Base-by-base conservation (phyloP, 2,888 invertebrate genomes). In the Perdita meconis region DNA sequence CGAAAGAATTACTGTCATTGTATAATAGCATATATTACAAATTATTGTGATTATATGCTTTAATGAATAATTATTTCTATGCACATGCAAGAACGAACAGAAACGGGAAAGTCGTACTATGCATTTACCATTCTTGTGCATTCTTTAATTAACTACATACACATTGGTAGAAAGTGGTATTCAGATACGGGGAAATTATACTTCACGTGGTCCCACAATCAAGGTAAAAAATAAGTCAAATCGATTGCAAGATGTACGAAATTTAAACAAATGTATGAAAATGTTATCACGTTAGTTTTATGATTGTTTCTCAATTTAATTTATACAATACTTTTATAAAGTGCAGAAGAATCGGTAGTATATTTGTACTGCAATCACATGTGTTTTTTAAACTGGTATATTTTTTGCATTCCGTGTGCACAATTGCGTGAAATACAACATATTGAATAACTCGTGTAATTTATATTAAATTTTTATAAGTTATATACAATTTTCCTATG, bases 41-140 rank as follows among this genome's bases (percentile, higher is more conserved):
- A 80, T 24, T 53, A 53, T 64, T 78, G 60, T 81, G 63, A 81
- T 78, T 84, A 69, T 78, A 83, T 81, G 75, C 72, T 84, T 84
- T 81, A 84, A 75, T 84, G 75, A 83, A 80, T 76, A 82, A 51
- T 81, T 82, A 78, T 69, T 74, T 66, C 59, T 80, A 74, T 83
- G 74, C 78, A 83, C 78, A 81, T 78, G 78, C 47, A 81, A 71
- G 63, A 73, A 64, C 44, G 55, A 70, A 81, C 68, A 44, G 57
- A 59, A 57, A 72, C 16, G 42, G 13, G 42, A 65, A 5, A 51
- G 5, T 50, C 55, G 47, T 61, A 50, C 30, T 71, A 65, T 72
- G 13, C 50, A 55, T 55, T 50, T 30, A 50, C 47, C 19, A 60
- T 10, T 57, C 30, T 44, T 42, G 44, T 51, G 22, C 22, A 70